Evolutionary conservation across 1,140 invertebrate genomes (phyloP).

Genomic region (Zelostemma sp.): DNA sequence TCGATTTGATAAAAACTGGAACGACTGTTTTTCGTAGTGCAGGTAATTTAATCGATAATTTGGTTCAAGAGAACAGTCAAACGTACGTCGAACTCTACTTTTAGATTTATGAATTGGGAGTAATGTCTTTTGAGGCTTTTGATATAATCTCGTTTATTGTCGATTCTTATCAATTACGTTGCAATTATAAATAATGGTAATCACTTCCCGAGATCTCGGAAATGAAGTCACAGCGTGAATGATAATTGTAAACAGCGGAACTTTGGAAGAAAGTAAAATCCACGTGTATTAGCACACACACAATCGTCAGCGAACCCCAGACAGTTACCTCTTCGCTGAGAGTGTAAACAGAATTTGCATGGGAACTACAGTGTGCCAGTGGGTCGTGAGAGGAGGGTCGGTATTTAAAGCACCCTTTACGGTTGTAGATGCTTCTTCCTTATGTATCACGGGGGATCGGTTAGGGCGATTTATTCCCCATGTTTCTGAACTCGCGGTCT

Average conservation of each 20-base stretch:
- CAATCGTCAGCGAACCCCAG: constrained; percentile 22
- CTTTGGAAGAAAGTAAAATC: constrained; percentile 10
- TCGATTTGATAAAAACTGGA: too few species aligned
- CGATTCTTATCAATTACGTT: too few species aligned
- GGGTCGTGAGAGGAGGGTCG: constrained; percentile 58
- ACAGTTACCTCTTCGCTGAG: constrained; percentile 39
- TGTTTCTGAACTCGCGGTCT: background rate
- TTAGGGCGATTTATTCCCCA: constrained; percentile 17
- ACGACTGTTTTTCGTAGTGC: too few species aligned
- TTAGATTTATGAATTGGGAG: background rate
- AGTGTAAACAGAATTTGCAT: constrained; percentile 68
- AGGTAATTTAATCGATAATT: too few species aligned
- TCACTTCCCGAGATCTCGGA: background rate
- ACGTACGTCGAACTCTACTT: too few species aligned
- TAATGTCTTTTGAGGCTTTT: too few species aligned
- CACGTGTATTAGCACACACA: constrained; percentile 21
- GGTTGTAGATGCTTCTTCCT: constrained; percentile 26
- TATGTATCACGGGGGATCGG: constrained; percentile 21
- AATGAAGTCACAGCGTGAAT: background rate
- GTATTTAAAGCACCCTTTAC: constrained; percentile 58
- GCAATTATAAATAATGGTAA: too few species aligned
- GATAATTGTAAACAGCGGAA: constrained; percentile 22
- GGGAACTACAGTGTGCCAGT: constrained; percentile 64
- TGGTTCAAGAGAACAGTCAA: too few species aligned
- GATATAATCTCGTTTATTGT: too few species aligned